Conservation (phyloP, 1,140 invertebrate species). For the Anastrepha obliqua region DNA sequence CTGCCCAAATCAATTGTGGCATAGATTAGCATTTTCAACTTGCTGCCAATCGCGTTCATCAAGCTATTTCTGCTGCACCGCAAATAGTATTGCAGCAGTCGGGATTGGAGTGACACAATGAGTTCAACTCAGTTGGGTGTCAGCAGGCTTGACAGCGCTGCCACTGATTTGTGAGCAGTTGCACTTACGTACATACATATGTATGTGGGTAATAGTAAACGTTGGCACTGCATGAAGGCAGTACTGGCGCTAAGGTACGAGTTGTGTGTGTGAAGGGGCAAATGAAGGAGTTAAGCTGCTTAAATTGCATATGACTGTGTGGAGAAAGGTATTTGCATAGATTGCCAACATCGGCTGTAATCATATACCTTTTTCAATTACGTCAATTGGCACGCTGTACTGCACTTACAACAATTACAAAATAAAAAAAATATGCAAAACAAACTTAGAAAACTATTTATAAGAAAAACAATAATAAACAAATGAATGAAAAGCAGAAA, state of each 20-base stretch:
- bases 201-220: too few relatives aligned
- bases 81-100: not conserved
- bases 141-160: not conserved
- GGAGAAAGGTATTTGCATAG: not conserved
- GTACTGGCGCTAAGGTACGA: not conserved
- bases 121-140: not conserved
- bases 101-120: not conserved
- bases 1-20: not conserved
- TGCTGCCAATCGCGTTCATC: not conserved
- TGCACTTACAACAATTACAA: not conserved
- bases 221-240: not conserved
- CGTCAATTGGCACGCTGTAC: constrained; percentile 8
- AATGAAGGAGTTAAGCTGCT: too few relatives aligned
- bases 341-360: not conserved
- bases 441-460: not conserved
- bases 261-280: not conserved
- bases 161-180: not conserved
- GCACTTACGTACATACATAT: too few relatives aligned
- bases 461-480: not conserved
- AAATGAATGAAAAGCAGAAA: not conserved
- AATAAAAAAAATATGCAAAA: not conserved
- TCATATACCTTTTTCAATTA: not conserved
- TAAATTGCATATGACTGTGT: not conserved
- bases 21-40: not conserved
- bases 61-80: not conserved